These are phyloP conservation scores for Heliconius cydno DNA, from an alignment of 2,888 invertebrate genomes.

Conservation along the genomic window DNA sequence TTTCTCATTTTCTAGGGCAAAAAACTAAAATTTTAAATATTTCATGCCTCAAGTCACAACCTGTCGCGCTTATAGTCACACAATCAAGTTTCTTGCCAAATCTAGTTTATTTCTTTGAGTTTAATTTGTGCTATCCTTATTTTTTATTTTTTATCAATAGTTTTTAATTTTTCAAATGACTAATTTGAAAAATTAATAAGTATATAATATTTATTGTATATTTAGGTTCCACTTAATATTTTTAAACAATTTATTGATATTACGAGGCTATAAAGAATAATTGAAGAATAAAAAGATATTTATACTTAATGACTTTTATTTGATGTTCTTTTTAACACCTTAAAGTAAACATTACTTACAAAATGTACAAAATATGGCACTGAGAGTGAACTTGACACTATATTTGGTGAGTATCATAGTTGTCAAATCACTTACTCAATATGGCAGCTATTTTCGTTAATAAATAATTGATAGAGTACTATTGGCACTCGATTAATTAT, in stretches of 20 bases:
- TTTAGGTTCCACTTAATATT: neutral
- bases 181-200: too few species aligned
- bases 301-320: conserved; percentile 27
- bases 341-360: conserved; percentile 18
- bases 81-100: too few species aligned
- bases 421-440: conserved; percentile 31
- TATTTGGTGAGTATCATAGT: conserved; percentile 32
- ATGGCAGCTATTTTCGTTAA: conserved; percentile 23
- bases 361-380: conserved; percentile 36
- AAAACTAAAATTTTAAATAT: too few species aligned
- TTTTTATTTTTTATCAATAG: neutral
- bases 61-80: too few species aligned
- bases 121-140: neutral
- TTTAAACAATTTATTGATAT: neutral
- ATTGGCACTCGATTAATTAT: neutral
- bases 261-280: neutral
- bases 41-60: too few species aligned
- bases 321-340: conserved; percentile 3
- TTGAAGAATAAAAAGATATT: neutral
- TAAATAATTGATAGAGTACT: conserved; percentile 1
- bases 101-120: neutral
- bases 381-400: conserved; percentile 19
- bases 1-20: too few species aligned
- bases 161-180: neutral
- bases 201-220: neutral